Percentiles rank a stretch among this genome's conserved stretches.
phyloP scores from a whole-genome alignment of 1,140 invertebrate species.

The Magallana ariakensis region DNA sequence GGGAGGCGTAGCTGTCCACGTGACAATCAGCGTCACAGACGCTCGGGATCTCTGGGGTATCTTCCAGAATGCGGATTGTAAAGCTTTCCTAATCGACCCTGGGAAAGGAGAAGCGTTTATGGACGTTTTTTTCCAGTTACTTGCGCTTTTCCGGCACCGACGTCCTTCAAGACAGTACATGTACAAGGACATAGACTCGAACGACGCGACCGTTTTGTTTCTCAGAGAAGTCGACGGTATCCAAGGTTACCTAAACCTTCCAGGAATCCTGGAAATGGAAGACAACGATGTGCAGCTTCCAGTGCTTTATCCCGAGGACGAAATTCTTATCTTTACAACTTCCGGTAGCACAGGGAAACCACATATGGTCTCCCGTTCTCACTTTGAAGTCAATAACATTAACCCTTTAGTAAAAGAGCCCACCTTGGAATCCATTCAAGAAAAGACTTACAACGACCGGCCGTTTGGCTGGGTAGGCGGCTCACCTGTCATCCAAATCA shows the following conservation, averaged over 20 bases:
- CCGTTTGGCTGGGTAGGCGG: constrained; percentile 56
- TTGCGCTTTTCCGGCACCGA: background rate
- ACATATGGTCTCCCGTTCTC: constrained; percentile 10
- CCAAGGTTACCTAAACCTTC: background rate
- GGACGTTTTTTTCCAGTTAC: background rate
- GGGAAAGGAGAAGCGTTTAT: background rate
- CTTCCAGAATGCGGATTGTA: background rate
- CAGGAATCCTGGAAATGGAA: background rate
- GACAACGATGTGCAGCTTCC: background rate
- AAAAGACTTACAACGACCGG: constrained; percentile 45
- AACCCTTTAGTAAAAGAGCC: background rate
- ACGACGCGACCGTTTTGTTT: background rate
- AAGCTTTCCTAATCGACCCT: constrained; percentile 38
- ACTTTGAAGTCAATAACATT: background rate
- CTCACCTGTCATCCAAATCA: constrained; percentile 33
- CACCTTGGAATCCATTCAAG: background rate
- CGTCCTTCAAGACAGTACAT: background rate
- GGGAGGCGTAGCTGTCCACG: constrained; percentile 37
- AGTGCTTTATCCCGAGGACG: constrained; percentile 16
- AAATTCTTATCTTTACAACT: background rate
- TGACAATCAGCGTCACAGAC: constrained; percentile 18
- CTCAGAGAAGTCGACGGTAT: background rate
- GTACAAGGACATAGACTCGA: background rate
- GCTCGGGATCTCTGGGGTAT: constrained; percentile 3
- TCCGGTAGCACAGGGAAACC: background rate